Percentiles rank a stretch among this genome's conserved stretches.
Evolutionary conservation across 2,797 vertebrate genomes (phyloP).

Genomic region (Tauraco hartlaubi): DNA sequence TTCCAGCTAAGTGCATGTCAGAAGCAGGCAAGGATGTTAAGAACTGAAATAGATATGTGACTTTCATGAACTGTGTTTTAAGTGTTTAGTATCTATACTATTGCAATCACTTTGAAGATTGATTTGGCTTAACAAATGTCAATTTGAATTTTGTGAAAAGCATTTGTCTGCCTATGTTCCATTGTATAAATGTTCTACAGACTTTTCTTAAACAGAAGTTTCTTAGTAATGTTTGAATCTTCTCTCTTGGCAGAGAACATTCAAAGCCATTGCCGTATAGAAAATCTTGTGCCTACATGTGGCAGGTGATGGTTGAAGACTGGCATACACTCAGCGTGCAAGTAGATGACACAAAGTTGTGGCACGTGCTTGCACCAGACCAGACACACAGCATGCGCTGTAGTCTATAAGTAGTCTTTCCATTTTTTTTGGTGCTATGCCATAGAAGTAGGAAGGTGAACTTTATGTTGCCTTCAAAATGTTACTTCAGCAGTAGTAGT

Average conservation of each 20-base stretch:
- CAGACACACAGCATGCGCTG: not conserved
- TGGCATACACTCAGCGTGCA: not conserved
- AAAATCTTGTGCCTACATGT: rapidly evolving
- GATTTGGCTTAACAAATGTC: not conserved
- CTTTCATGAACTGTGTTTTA: not conserved
- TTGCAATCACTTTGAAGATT: not conserved
- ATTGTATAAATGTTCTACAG: not conserved
- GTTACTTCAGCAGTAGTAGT: not conserved
- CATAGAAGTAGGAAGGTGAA: not conserved
- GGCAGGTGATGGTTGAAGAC: not conserved
- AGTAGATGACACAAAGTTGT: not conserved
- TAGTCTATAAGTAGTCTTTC: not conserved
- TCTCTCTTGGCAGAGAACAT: not conserved
- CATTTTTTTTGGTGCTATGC: not conserved
- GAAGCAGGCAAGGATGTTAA: not conserved
- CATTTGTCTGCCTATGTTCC: not conserved
- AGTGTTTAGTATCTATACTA: not conserved
- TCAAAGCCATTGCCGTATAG: not conserved
- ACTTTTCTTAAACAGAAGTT: not conserved
- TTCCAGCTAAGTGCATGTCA: not conserved
- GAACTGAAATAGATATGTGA: not conserved
- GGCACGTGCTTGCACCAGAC: not conserved
- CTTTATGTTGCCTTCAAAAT: not conserved
- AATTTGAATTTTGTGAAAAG: not conserved
- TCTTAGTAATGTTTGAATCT: not conserved